phyloP scores from a whole-genome alignment of 2,888 invertebrate genomes.

The Eupithecia subumbrata region DNA sequence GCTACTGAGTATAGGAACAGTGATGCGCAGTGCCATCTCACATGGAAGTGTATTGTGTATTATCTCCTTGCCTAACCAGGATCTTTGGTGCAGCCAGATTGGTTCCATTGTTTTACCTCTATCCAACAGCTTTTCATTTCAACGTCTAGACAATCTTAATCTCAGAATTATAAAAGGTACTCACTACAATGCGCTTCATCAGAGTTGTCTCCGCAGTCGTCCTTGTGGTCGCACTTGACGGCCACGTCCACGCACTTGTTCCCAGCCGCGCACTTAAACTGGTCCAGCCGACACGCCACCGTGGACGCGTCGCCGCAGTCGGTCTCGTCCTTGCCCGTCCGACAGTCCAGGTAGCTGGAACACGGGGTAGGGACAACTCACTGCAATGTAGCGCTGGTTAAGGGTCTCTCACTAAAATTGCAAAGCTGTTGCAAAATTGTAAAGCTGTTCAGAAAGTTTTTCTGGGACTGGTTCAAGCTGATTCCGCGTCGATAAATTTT shows the following conservation, averaged over 20 bases:
- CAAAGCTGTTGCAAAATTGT: no score
- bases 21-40: neutral
- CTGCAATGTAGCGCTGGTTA: neutral
- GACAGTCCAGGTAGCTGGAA: constrained; percentile 89
- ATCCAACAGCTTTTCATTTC: neutral
- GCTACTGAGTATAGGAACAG: neutral
- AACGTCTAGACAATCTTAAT: neutral
- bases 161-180: constrained; percentile 27
- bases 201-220: constrained; percentile 95
- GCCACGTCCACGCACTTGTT: constrained; percentile 91
- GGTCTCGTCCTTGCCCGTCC: constrained; percentile 92
- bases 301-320: constrained; percentile 85
- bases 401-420: neutral
- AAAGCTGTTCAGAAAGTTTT: neutral
- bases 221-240: constrained; percentile 92
- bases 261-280: constrained; percentile 93
- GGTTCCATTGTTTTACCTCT: neutral
- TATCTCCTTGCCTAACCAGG: neutral
- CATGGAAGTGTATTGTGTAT: neutral
- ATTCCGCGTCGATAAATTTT: neutral
- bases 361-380: neutral
- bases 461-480: neutral
- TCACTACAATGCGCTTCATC: constrained; percentile 96
- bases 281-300: constrained; percentile 90
- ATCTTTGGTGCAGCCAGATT: neutral